Conservation (phyloP, 2,797 vertebrate genomes). For the Rhabdophis nuchalis region DNA sequence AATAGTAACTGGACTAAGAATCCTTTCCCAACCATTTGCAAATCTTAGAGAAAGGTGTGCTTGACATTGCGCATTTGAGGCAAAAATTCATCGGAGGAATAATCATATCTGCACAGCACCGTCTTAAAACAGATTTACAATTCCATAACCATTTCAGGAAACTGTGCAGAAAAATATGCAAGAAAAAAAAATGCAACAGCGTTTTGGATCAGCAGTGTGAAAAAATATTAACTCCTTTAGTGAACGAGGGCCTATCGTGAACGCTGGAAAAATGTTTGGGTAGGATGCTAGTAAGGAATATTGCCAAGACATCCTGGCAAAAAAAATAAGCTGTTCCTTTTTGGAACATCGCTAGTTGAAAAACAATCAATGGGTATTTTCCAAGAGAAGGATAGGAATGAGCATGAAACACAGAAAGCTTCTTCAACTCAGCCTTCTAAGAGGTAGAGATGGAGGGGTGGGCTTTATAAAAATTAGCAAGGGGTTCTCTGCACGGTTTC, state of each 20-base stretch:
- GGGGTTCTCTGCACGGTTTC: too few relatives aligned
- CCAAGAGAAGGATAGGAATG: not conserved
- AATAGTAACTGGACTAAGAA: not conserved
- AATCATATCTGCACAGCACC: not conserved
- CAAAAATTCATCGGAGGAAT: not conserved
- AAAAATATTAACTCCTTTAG: not conserved
- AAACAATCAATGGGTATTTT: not conserved
- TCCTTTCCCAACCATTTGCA: not conserved
- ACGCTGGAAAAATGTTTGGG: not conserved
- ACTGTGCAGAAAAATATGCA: not conserved
- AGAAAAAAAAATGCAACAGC: not conserved
- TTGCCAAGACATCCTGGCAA: not conserved
- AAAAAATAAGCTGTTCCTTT: not conserved
- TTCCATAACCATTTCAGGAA: not conserved
- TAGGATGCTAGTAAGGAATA: not conserved
- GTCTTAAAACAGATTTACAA: not conserved
- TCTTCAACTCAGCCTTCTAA: not conserved
- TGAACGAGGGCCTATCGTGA: not conserved
- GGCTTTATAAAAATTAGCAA: too few relatives aligned
- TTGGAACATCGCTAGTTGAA: not conserved
- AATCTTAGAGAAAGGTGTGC: not conserved
- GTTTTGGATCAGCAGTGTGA: not conserved
- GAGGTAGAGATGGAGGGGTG: not conserved
- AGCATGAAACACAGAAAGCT: not conserved
- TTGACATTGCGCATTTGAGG: not conserved